Evolutionary conservation across 2,888 invertebrate species (phyloP).

Genomic region (Lasioglossum figueresi): DNA sequence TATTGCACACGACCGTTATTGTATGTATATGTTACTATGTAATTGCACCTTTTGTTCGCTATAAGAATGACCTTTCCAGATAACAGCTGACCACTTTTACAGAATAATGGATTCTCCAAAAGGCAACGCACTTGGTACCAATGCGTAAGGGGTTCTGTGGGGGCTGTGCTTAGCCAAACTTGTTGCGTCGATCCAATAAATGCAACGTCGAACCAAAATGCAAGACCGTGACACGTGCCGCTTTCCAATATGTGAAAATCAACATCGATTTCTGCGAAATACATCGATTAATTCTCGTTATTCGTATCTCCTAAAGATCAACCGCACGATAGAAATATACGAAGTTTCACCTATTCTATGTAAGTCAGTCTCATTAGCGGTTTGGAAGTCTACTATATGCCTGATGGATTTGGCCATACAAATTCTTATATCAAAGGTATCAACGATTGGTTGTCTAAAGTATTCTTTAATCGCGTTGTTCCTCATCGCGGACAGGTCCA

Average conservation of each 20-base stretch:
- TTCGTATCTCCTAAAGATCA: not conserved
- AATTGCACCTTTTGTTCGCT: constrained; percentile 93
- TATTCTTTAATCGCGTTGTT: constrained; percentile 98
- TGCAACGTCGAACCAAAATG: constrained; percentile 99
- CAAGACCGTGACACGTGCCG: constrained; percentile 97
- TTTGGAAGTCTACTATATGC: constrained; percentile 96
- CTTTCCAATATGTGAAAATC: constrained; percentile 96
- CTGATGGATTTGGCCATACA: constrained; percentile 97
- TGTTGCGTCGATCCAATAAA: constrained; percentile 95
- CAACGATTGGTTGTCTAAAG: constrained; percentile 98
- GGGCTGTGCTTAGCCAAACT: constrained; percentile 98
- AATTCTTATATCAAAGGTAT: constrained; percentile 98
- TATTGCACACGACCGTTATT: not conserved
- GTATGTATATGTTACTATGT: not conserved
- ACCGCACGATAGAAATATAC: not conserved
- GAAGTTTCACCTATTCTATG: constrained; percentile 90
- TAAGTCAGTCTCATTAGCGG: constrained; percentile 96
- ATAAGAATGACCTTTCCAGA: constrained; percentile 94
- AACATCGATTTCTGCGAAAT: constrained; percentile 91
- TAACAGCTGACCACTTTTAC: constrained; percentile 96
- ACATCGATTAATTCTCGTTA: constrained; percentile 25
- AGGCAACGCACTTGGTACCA: constrained; percentile 99
- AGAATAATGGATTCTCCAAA: constrained; percentile 96
- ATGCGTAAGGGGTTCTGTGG: constrained; percentile 98
- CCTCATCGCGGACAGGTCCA: constrained; percentile 95